Conservation (phyloP, 2,888 invertebrate genomes). For the Agrochola circellaris region DNA sequence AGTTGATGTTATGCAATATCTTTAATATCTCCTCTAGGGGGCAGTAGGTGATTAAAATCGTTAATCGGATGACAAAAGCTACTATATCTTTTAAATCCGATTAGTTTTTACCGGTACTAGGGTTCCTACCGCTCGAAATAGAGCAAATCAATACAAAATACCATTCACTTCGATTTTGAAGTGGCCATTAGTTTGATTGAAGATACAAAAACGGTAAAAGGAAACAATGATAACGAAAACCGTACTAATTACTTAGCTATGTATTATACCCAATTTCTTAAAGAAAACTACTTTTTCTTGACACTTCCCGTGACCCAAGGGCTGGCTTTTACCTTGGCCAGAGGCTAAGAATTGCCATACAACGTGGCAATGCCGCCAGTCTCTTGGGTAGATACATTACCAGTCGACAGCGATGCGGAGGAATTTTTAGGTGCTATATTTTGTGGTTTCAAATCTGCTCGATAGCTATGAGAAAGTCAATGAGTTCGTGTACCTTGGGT, state of each 20-base stretch:
- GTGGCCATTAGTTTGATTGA: background rate
- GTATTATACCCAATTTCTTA: too few relatives aligned
- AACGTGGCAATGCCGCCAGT: too few relatives aligned
- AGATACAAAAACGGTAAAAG: background rate
- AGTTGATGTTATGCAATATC: background rate
- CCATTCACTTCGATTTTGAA: background rate
- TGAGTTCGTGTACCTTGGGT: too few relatives aligned
- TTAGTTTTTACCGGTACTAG: background rate
- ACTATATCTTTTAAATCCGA: conserved; percentile 24
- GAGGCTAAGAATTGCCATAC: too few relatives aligned
- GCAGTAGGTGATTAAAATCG: background rate
- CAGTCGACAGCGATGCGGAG: too few relatives aligned
- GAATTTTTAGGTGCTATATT: too few relatives aligned
- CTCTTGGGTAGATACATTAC: too few relatives aligned
- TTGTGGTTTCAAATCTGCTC: too few relatives aligned
- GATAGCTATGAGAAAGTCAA: too few relatives aligned
- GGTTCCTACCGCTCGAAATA: background rate
- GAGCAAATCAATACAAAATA: background rate
- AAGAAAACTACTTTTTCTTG: too few relatives aligned
- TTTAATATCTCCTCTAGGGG: background rate
- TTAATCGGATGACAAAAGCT: background rate
- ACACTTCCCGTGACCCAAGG: too few relatives aligned
- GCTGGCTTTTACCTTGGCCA: too few relatives aligned
- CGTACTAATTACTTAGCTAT: background rate
- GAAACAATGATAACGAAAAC: background rate